These are phyloP conservation scores for Echinarachnius parma DNA, from an alignment of 53 echinoderm and acorn worm genomes.

Conservation along the genomic window DNA sequence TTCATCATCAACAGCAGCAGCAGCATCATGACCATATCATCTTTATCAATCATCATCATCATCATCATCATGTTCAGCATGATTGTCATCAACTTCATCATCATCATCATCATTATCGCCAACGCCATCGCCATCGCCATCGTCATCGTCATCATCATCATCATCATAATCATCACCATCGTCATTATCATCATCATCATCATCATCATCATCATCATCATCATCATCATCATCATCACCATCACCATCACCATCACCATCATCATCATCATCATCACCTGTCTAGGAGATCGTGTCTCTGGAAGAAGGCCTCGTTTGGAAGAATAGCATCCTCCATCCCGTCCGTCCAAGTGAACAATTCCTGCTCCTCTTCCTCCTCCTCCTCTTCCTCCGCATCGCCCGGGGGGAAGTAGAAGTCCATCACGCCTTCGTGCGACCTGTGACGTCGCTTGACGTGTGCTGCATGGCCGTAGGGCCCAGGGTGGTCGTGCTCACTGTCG, in stretches of 20 bases:
- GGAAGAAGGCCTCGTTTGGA: slow-evolving; percentile 77
- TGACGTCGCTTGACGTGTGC: slow-evolving; percentile 33
- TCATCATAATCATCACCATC: not conserved
- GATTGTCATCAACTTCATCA: not conserved
- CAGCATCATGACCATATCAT: slow-evolving; percentile 1
- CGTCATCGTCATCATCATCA: slow-evolving; percentile 7
- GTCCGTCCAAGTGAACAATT: slow-evolving; percentile 36
- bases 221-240: not conserved
- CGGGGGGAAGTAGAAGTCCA: slow-evolving; percentile 65
- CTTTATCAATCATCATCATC: not conserved
- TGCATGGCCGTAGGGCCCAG: not conserved
- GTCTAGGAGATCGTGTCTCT: slow-evolving; percentile 83
- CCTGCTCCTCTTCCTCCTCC: slow-evolving; percentile 51
- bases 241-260: not conserved
- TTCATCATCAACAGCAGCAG: not conserved
- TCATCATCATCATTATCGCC: not conserved
- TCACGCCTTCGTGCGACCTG: slow-evolving; percentile 42
- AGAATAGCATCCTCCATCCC: slow-evolving; percentile 60
- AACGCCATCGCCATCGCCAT: not conserved
- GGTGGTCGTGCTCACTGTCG: slow-evolving; percentile 81
- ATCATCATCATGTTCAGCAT: not conserved
- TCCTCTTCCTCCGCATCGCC: slow-evolving; percentile 67
- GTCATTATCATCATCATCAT: not conserved
- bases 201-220: slow-evolving; percentile 11
- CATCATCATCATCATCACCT: slow-evolving; percentile 51